Base-by-base conservation (phyloP, 1,140 invertebrate species). In the Potamilus streckersoni region DNA sequence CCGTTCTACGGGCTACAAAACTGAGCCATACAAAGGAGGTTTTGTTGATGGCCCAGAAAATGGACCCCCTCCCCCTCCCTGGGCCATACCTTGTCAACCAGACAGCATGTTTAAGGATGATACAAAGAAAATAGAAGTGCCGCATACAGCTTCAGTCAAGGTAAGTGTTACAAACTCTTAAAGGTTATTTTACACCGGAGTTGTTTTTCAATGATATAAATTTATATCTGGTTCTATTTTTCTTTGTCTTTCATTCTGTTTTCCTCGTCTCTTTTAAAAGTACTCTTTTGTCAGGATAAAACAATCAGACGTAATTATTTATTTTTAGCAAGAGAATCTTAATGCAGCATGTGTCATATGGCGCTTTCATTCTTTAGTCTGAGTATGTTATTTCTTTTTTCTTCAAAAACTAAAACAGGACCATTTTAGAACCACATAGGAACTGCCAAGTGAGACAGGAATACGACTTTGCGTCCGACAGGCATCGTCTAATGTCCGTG, bases 1-100 rank as follows among this genome's bases (percentile, higher is more conserved):
- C 12, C 64, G 85, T n/a, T 73, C 66, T 31, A 83, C 83, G 8
- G 64, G 63, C 12, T 80, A 68, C 68, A 77, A 77, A 19, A 62
- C 71, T 16, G 76, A 69, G 62, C 83, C 83, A 11, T 86, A 76
- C 71, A 58, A 71, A 5, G 83, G 83, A 12, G 76, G 74, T 3
- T 59, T 67, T 0, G 70, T 85, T 13, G 84, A 85, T 64, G 84
- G 84, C 2, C 84, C 84, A 0, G n/a, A 81, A 63, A 82, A 84
- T 69, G 84, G 84, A 8, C 49, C 17, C 13, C 70, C 84, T 0
- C 84, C 83, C 2, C 74, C 71, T 0, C 83, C 83, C 3, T 85
- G 83, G 83, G 63, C 75, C 0, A 79, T 85, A 11, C 69, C 79
- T 5, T 80, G 78, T 69, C n/a, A 64, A 1, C 69, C 80, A 49